phyloP scores from a whole-genome alignment of 2,113 vertebrate genomes.

The Lynx canadensis region DNA sequence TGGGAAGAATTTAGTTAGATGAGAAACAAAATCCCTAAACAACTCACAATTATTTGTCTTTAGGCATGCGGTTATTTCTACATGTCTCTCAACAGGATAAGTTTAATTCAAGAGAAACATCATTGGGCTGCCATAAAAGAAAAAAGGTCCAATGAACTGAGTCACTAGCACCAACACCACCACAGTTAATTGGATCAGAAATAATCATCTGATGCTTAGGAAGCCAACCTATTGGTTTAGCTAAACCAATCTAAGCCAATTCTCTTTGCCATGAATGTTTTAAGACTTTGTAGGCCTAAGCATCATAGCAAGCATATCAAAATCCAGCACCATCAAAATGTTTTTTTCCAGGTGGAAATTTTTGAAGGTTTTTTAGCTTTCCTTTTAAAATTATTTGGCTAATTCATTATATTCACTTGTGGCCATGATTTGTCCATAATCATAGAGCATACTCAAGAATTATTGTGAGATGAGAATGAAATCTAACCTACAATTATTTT shows the following conservation, averaged over 20 bases:
- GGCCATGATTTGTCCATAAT: background rate
- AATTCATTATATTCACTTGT: background rate
- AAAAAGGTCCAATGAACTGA: background rate
- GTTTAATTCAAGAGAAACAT: constrained; percentile 32
- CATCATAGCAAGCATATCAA: constrained; percentile 28
- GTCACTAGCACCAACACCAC: background rate
- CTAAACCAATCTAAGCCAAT: background rate
- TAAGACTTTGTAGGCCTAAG: constrained; percentile 14
- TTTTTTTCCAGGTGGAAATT: background rate
- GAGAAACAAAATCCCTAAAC: constrained; percentile 41
- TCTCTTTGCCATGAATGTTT: constrained; percentile 4
- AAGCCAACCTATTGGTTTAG: background rate
- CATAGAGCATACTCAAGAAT: background rate
- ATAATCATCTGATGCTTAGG: background rate
- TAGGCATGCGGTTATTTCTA: background rate
- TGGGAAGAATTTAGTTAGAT: background rate
- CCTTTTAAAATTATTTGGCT: background rate
- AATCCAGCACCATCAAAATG: background rate
- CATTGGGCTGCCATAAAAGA: background rate
- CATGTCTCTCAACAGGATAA: background rate
- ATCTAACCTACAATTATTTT: constrained; percentile 31
- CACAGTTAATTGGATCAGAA: background rate
- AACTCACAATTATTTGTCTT: background rate
- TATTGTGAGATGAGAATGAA: constrained; percentile 36
- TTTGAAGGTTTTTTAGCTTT: constrained; percentile 23